phyloP scores from a whole-genome alignment of 2,797 vertebrate species.

The Sebastes melanostomus region DNA sequence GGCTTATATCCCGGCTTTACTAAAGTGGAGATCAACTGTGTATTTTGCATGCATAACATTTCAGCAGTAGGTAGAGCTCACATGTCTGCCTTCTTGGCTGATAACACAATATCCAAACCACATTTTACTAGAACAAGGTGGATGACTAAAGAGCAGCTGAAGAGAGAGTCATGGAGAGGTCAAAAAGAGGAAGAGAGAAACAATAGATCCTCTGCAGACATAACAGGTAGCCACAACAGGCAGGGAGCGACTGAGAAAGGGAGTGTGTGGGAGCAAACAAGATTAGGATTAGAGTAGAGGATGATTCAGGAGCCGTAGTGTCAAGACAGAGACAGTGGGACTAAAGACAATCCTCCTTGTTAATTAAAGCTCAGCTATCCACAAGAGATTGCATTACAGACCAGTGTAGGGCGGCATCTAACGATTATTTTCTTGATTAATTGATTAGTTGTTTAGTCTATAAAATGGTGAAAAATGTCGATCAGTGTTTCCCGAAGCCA shows the following conservation, averaged over 20 bases:
- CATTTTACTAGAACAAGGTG: not conserved
- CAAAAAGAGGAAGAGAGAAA: not conserved
- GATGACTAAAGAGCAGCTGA: not conserved
- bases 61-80: not conserved
- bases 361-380: slow-evolving; percentile 60
- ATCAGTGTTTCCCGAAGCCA: too few species aligned
- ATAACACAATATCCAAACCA: not conserved
- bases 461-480: too few species aligned
- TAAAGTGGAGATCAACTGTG: not conserved
- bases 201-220: not conserved
- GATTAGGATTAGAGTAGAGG: slow-evolving; percentile 64
- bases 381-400: slow-evolving; percentile 30
- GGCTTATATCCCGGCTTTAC: not conserved
- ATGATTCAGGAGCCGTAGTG: slow-evolving; percentile 46
- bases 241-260: not conserved
- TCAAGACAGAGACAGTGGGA: slow-evolving; percentile 37
- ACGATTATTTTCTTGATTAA: too few species aligned
- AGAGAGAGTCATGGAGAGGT: not conserved
- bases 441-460: too few species aligned
- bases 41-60: not conserved
- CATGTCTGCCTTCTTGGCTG: not conserved
- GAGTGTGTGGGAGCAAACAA: slow-evolving; percentile 49
- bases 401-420: not conserved
- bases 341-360: slow-evolving; percentile 49
- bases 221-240: slow-evolving; percentile 4